Percentiles rank a stretch among this genome's conserved stretches.
Evolutionary conservation across 1,140 invertebrate genomes (phyloP).

Genomic region (Frieseomelitta varia): DNA sequence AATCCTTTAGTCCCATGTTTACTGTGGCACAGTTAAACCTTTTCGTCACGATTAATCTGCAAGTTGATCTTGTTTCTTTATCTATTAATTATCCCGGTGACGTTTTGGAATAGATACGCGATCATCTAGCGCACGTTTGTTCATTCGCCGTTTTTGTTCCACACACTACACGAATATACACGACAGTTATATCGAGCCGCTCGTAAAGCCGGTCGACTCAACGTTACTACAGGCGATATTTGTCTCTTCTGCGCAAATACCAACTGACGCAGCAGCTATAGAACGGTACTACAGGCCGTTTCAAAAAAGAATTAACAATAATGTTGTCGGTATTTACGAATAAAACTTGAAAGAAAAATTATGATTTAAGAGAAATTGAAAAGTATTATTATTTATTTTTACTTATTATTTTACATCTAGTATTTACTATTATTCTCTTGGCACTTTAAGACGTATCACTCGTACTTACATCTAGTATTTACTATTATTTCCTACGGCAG

Average conservation of each 20-base stretch:
- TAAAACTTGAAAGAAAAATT: not conserved
- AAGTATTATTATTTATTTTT: not conserved
- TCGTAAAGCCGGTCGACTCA: conserved; percentile 41
- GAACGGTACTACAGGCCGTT: conserved; percentile 3
- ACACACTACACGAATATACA: not conserved
- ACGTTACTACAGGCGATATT: conserved; percentile 18
- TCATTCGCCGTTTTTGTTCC: conserved; percentile 10
- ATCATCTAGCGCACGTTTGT: not conserved
- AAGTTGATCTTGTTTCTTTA: not conserved
- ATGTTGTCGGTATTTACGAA: accelerated
- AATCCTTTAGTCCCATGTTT: conserved; percentile 80
- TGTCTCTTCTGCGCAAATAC: conserved; percentile 48
- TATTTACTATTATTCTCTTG: too few species aligned
- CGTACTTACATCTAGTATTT: too few species aligned
- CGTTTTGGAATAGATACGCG: not conserved
- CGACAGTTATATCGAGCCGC: conserved; percentile 47
- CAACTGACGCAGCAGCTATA: conserved; percentile 29
- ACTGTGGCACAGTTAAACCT: not conserved
- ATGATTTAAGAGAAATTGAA: not conserved
- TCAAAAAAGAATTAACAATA: not conserved
- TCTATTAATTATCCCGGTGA: conserved; percentile 14
- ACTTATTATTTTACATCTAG: too few species aligned
- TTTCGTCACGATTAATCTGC: not conserved
- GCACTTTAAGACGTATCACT: too few species aligned
- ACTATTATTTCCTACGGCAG: too few species aligned